These are phyloP conservation scores for Machimus rusticus DNA, from an alignment of 2,888 invertebrate genomes.

Conservation along the genomic window DNA sequence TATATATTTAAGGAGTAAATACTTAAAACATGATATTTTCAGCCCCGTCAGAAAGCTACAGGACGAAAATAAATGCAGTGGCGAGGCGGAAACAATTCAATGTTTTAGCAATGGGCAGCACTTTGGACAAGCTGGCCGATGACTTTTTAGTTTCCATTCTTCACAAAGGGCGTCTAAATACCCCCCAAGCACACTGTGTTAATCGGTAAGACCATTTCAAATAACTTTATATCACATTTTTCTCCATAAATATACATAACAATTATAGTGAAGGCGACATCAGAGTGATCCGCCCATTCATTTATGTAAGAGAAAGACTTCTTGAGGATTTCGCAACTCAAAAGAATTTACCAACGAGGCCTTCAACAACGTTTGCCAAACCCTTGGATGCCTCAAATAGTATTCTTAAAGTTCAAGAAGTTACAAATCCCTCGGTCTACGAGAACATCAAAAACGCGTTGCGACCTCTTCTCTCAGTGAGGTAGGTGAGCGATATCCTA, in stretches of 20 bases:
- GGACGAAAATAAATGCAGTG: slow-evolving; percentile 72
- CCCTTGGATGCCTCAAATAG: slow-evolving; percentile 48
- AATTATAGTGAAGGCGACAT: slow-evolving; percentile 74
- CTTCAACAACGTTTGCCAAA: slow-evolving; percentile 45
- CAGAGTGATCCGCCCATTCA: slow-evolving; percentile 85
- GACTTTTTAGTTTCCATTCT: slow-evolving; percentile 83
- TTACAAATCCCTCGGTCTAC: slow-evolving; percentile 49
- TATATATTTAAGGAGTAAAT: too few relatives aligned
- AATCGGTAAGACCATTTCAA: slow-evolving; percentile 67
- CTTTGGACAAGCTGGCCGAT: slow-evolving; percentile 83
- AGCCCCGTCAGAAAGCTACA: slow-evolving; percentile 64
- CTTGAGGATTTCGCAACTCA: slow-evolving; percentile 49
- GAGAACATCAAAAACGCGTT: slow-evolving; percentile 50
- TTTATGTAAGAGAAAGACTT: slow-evolving; percentile 79
- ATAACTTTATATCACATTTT: not conserved
- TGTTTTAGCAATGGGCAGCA: slow-evolving; percentile 87
- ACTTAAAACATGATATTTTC: slow-evolving; percentile 54
- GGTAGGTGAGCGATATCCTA: slow-evolving; percentile 40
- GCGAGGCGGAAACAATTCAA: slow-evolving; percentile 82
- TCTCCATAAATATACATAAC: not conserved
- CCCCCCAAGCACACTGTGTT: slow-evolving; percentile 82
- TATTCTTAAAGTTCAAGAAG: slow-evolving; percentile 49
- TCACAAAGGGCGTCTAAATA: slow-evolving; percentile 78
- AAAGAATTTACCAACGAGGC: slow-evolving; percentile 49
- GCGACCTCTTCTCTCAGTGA: slow-evolving; percentile 48